These are phyloP conservation scores for Dryobota labecula DNA, from an alignment of 2,888 invertebrate species.

Conservation along the genomic window DNA sequence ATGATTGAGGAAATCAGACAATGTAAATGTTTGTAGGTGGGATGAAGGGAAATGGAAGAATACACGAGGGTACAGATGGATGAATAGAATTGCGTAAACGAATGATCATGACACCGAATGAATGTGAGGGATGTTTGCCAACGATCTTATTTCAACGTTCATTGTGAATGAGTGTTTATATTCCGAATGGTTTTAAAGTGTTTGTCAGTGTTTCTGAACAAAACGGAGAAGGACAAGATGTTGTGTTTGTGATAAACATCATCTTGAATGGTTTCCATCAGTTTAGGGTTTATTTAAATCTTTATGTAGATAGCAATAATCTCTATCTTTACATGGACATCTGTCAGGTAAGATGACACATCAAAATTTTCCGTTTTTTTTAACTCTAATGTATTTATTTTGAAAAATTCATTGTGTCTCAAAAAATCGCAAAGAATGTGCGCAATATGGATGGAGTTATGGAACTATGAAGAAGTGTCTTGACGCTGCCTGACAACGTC, in stretches of 20 bases:
- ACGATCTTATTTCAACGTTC: constrained; percentile 14
- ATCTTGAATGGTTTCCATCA: neutral
- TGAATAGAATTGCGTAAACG: constrained; percentile 46
- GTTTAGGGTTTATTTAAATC: neutral
- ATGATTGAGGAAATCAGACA: constrained; percentile 44
- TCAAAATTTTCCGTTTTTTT: too few species aligned
- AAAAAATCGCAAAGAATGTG: too few species aligned
- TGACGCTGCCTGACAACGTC: too few species aligned
- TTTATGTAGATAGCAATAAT: neutral
- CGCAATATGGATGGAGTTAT: too few species aligned
- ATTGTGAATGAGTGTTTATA: constrained; percentile 24
- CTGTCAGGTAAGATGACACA: too few species aligned
- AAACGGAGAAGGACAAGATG: neutral
- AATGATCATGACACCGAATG: constrained; percentile 45
- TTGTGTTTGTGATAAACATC: neutral
- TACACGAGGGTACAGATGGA: constrained; percentile 28
- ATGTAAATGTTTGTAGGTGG: constrained; percentile 38
- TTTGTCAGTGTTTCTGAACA: constrained; percentile 1
- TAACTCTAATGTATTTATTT: too few species aligned
- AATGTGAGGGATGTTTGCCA: constrained; percentile 37
- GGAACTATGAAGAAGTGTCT: too few species aligned
- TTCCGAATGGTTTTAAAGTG: constrained; percentile 16
- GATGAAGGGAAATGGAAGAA: constrained; percentile 43
- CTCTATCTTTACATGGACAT: too few species aligned
- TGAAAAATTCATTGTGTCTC: too few species aligned